Percentiles rank a stretch among this genome's conserved stretches.
Evolutionary conservation across 2,888 invertebrate genomes (phyloP).

Genomic region (Crioceris asparagi): DNA sequence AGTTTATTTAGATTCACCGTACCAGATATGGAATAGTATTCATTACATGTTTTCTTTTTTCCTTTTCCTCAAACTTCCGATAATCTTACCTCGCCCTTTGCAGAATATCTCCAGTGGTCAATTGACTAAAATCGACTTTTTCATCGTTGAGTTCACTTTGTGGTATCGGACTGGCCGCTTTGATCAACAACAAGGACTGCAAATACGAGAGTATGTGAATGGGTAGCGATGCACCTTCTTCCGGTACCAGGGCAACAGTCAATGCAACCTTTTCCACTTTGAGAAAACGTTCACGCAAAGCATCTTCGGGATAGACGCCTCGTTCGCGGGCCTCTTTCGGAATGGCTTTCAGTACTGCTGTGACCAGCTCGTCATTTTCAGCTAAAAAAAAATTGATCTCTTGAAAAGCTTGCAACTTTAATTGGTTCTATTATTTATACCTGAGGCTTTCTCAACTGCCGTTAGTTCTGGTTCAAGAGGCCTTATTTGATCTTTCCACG

Average conservation of each 20-base stretch:
- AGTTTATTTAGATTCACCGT: too few species aligned
- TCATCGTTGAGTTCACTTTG: constrained; percentile 61
- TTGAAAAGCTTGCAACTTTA: background rate
- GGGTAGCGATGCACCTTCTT: constrained; percentile 74
- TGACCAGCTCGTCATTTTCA: constrained; percentile 69
- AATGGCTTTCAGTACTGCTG: constrained; percentile 64
- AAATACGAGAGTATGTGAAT: constrained; percentile 78
- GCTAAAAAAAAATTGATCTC: constrained; percentile 34
- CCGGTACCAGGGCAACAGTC: constrained; percentile 78
- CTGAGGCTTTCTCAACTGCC: constrained; percentile 64
- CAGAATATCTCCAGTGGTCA: constrained; percentile 82
- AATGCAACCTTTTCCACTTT: constrained; percentile 71
- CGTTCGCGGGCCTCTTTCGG: constrained; percentile 63
- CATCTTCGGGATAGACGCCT: constrained; percentile 83
- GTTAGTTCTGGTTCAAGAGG: constrained; percentile 58
- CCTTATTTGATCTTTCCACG: constrained; percentile 47
- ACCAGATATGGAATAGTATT: too few species aligned
- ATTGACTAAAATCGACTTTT: constrained; percentile 56
- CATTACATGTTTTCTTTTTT: too few species aligned
- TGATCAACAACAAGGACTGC: constrained; percentile 74
- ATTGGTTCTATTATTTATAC: constrained; percentile 36
- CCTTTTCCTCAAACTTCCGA: background rate
- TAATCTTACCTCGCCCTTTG: constrained; percentile 68
- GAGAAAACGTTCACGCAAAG: constrained; percentile 73
- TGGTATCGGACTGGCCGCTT: constrained; percentile 57